These are phyloP conservation scores for Notamacropus eugenii DNA, from an alignment of 2,797 vertebrate genomes.

Conservation along the genomic window DNA sequence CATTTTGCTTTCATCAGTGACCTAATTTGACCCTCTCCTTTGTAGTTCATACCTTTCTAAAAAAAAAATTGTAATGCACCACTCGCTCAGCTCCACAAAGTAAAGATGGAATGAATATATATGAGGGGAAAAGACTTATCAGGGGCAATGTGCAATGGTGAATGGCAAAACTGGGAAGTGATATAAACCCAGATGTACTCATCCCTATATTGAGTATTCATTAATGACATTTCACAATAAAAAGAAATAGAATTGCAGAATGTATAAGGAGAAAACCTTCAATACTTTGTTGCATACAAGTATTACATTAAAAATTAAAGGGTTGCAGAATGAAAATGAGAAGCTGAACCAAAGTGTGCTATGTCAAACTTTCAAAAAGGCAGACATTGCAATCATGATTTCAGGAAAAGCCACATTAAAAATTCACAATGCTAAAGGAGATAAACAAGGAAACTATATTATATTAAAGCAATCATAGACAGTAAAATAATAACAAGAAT, in stretches of 20 bases:
- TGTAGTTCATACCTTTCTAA: not conserved
- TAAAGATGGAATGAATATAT: not conserved
- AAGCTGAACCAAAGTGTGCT: not conserved
- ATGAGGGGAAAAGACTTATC: not conserved
- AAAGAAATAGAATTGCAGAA: not conserved
- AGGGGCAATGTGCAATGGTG: not conserved
- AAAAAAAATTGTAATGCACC: not conserved
- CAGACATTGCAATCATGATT: not conserved
- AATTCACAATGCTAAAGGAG: not conserved
- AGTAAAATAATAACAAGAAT: not conserved
- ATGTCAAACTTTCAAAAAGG: not conserved
- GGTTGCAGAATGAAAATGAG: not conserved
- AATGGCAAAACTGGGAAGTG: not conserved
- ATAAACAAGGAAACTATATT: not conserved
- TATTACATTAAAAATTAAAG: not conserved
- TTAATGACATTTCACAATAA: not conserved
- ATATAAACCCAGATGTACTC: not conserved
- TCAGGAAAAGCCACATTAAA: not conserved
- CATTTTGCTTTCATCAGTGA: not conserved
- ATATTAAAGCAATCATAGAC: not conserved
- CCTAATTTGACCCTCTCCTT: not conserved
- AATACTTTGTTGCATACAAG: not conserved
- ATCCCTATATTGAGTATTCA: not conserved
- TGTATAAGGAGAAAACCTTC: not conserved
- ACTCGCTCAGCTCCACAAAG: not conserved